A percentile compares a stretch with the other conserved stretches of the same genome.
These are phyloP conservation scores for Ophion ellenae DNA, from an alignment of 2,888 invertebrate genomes.

Conservation along the genomic window DNA sequence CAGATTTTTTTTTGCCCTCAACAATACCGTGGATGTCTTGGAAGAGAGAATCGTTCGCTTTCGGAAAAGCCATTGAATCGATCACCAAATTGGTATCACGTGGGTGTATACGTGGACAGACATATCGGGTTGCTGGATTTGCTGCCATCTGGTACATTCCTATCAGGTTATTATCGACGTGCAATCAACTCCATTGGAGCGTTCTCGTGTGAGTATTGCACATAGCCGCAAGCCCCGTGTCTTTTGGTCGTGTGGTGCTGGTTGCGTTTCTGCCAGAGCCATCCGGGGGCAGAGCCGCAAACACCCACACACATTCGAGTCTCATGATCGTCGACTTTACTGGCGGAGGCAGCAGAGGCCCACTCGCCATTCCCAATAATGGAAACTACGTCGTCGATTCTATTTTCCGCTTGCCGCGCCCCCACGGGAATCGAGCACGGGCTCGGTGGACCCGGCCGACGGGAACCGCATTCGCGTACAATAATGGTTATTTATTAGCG, in stretches of 20 bases:
- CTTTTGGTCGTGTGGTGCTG: slow-evolving; percentile 32
- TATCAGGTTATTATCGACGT: slow-evolving; percentile 76
- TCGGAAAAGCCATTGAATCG: neutral
- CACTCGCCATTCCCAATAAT: slow-evolving; percentile 79
- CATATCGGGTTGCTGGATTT: slow-evolving; percentile 48
- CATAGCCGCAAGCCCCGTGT: slow-evolving; percentile 47
- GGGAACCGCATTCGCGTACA: slow-evolving; percentile 75
- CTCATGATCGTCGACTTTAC: slow-evolving; percentile 32
- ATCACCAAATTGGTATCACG: neutral
- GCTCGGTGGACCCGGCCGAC: slow-evolving; percentile 45
- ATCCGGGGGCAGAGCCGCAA: slow-evolving; percentile 28
- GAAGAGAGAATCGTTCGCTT: neutral
- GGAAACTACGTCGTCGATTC: slow-evolving; percentile 83
- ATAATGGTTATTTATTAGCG: slow-evolving; percentile 83
- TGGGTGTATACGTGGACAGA: neutral
- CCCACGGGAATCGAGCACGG: slow-evolving; percentile 53
- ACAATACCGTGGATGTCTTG: slow-evolving; percentile 33
- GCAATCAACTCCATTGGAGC: slow-evolving; percentile 78
- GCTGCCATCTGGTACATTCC: slow-evolving; percentile 73
- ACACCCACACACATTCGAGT: slow-evolving; percentile 56
- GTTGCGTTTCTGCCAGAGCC: slow-evolving; percentile 52
- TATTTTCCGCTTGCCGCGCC: slow-evolving; percentile 79
- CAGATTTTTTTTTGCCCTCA: slow-evolving; percentile 10
- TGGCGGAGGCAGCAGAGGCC: slow-evolving; percentile 53
- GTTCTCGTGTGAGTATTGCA: slow-evolving; percentile 41